These are phyloP conservation scores for Stylophora pistillata DNA, from an alignment of 64 coral and sea anemone genomes.

Conservation along the genomic window DNA sequence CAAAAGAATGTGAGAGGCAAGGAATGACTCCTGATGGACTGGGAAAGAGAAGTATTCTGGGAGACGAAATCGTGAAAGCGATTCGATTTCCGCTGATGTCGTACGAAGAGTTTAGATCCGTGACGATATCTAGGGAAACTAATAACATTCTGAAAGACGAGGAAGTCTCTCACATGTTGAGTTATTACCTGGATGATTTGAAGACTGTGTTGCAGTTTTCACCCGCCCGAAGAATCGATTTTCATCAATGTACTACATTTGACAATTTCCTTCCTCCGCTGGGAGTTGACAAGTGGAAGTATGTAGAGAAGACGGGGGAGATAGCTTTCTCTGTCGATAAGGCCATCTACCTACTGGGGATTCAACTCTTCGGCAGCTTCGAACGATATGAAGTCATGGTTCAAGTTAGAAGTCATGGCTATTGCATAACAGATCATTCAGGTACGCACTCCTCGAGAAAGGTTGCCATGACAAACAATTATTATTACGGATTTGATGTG, in stretches of 20 bases:
- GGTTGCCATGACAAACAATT: not conserved
- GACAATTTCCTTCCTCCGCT: not conserved
- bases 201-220: not conserved
- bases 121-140: not conserved
- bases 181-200: not conserved
- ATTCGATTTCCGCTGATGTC: constrained; percentile 3
- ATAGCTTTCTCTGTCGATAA: not conserved
- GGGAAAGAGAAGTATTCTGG: not conserved
- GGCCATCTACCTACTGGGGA: not conserved
- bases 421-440: no score
- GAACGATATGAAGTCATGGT: no score
- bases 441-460: not conserved
- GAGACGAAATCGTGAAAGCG: not conserved
- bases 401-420: no score
- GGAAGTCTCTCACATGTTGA: not conserved
- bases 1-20: not conserved
- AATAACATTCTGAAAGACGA: not conserved
- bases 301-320: not conserved
- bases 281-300: no score
- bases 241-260: not conserved
- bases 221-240: not conserved
- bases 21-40: not conserved
- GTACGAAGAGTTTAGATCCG: not conserved
- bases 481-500: not conserved
- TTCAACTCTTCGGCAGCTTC: not conserved